Evolutionary conservation across 2,888 invertebrate genomes (phyloP), one percentile per base, ranked within the genome.

Genomic region (Eledona agricola): DNA sequence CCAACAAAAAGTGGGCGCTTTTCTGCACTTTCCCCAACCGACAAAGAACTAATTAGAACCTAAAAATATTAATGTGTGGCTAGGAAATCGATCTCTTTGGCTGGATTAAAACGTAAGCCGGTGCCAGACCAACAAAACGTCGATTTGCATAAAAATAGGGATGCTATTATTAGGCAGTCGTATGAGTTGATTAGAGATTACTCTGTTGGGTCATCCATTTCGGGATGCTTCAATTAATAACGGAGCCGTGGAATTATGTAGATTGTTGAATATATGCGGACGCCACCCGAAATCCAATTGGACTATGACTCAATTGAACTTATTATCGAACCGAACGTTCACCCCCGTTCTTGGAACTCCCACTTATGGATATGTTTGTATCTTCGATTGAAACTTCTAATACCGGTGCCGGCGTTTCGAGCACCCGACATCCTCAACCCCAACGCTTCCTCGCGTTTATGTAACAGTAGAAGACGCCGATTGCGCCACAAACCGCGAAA

Each of bases 211-310:
- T 42, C 42, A 42, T 40, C 40, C 10, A 26, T 40, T 40, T 28
- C 15, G 13, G 29, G 22, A 42, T 20, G 29, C 29, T 42, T 42
- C 40, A 40, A 40, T 40, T 40, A 40, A 40, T 40, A 28, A 40
- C 26, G 7, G 22, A 42, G n/a, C n/a, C n/a, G 22, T 28, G 28
- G 26, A 29, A 7, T 9, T 42, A 37, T 42, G 6, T 4, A 19
- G 20, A 16, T 17, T 13, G 10, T 4, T 5, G 2, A 20, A 22
- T 3, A 2, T 9, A 3, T 12, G 15, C 9, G 7, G 9, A 38
- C 26, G 5, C 9, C 4, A 19, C 9, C 11, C 37, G 15, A 35
- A 37, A 11, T 40, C 40, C 20, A 16, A 40, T 40, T 28, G 40
- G 40, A 40, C 19, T 40, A 17, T 2, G 9, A 17, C 26, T n/a